Evolutionary conservation across 1,140 invertebrate species (phyloP).

Genomic region (Potamilus streckersoni): DNA sequence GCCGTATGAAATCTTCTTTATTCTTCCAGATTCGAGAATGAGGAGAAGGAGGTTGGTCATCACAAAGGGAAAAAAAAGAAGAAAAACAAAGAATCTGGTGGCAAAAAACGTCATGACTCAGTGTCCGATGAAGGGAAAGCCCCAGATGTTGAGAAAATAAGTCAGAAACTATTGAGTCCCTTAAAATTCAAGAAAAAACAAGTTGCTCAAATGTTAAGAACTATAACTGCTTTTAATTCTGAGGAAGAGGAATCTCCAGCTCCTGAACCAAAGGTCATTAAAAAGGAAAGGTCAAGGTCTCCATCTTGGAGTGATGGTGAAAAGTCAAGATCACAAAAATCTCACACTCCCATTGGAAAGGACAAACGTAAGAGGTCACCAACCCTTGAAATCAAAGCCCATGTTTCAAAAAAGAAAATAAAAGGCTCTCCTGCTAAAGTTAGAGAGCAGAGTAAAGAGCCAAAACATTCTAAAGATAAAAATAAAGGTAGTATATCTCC

Average conservation of each 20-base stretch:
- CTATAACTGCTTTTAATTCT: constrained; percentile 23
- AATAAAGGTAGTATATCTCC: constrained; percentile 23
- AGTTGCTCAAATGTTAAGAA: constrained; percentile 14
- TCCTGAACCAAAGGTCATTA: constrained; percentile 2
- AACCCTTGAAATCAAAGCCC: constrained; percentile 27
- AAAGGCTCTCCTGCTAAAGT: constrained; percentile 21
- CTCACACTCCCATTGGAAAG: constrained; percentile 30
- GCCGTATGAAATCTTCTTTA: no score
- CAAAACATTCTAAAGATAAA: constrained; percentile 19
- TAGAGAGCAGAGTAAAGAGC: constrained; percentile 14
- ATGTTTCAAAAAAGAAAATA: constrained; percentile 11
- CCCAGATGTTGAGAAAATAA: constrained; percentile 15
- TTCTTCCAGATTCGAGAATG: constrained; percentile 19
- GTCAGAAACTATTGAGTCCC: constrained; percentile 25
- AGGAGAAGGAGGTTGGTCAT: constrained; percentile 10
- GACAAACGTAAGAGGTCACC: constrained; percentile 18
- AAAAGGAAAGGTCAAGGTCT: constrained; percentile 19
- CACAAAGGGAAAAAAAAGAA: constrained; percentile 35
- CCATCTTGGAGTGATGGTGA: constrained; percentile 1
- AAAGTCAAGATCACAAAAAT: constrained; percentile 7
- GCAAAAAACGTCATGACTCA: constrained; percentile 22
- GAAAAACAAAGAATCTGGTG: constrained; percentile 18
- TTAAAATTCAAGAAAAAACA: constrained; percentile 28
- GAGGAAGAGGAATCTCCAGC: constrained; percentile 32
- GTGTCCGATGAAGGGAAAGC: constrained; percentile 13